These are phyloP conservation scores for Gymnodraco acuticeps DNA, from an alignment of 2,797 vertebrate genomes.

Conservation along the genomic window DNA sequence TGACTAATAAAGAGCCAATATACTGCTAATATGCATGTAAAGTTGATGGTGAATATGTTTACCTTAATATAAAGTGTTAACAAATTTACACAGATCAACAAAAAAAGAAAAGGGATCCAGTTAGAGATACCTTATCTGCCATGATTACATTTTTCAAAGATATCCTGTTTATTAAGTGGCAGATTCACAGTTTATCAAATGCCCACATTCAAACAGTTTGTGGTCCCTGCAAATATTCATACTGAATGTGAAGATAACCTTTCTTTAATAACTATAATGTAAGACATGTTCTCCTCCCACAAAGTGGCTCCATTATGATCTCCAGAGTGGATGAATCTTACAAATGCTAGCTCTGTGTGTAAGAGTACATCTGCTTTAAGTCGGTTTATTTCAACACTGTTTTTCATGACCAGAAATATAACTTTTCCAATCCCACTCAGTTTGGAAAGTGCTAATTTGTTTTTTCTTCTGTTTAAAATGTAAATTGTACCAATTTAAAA, in stretches of 20 bases:
- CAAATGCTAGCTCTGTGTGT: not conserved
- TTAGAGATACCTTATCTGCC: too few species aligned
- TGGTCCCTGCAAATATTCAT: not conserved
- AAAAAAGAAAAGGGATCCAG: too few species aligned
- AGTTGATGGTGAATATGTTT: too few species aligned
- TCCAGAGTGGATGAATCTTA: not conserved
- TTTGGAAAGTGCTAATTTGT: not conserved
- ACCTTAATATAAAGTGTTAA: too few species aligned
- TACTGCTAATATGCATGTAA: too few species aligned
- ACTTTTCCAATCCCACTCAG: not conserved
- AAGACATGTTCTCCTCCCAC: not conserved
- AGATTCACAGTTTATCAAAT: not conserved
- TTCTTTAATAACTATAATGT: too few species aligned
- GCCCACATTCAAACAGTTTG: not conserved
- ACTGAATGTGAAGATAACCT: not conserved
- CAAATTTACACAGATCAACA: too few species aligned
- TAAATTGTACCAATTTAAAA: not conserved
- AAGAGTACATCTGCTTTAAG: too few species aligned
- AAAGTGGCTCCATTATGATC: not conserved
- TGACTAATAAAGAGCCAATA: too few species aligned
- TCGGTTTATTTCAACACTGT: too few species aligned
- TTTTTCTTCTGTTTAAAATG: conserved; percentile 1
- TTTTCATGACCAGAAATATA: too few species aligned
- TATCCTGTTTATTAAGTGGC: not conserved
- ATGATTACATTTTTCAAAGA: not conserved